Evolutionary conservation across 92 coral and sea anemone genomes (phyloP), one percentile per base, ranked within the genome.

Genomic region (Parazoanthus atlanticus): DNA sequence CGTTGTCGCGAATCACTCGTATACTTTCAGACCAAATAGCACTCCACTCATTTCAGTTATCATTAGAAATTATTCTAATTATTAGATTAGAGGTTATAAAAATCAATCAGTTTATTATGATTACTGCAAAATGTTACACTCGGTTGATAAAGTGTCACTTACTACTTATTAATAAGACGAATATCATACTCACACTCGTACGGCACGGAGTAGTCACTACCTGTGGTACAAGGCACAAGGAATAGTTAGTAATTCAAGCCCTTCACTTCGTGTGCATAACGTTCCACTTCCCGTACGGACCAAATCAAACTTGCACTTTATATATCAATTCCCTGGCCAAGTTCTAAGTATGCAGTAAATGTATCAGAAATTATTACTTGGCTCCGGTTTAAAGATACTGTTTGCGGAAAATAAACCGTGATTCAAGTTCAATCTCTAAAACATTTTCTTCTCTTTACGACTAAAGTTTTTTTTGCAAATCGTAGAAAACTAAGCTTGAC

Each of bases 151-250:
- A 30, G 21, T 16, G 6, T 16, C 21, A 28, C 76, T 32, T 28
- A 17, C 21, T 52, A 12, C 3, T 43, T 43, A 43, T 7, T 43
- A 52, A 19, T 10, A 19, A 38, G 49, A 76, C 4, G 16, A 28
- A 30, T 71, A 32, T 25, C 7, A 61, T 76, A 76, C 80, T 76
- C 21, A 76, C 80, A 76, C 80, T 76, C 80, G 80, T 76, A 76
- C 28, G 80, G 80, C 26, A 76, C 80, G 29, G 80, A 23, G 10
- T 76, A 76, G 52, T 76, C 80, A 31, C 80, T 76, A 76, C 52
- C 29, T 76, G 76, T 13, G 38, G 23, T 30, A 72, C 33, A 9
- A 72, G 40, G 69, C 28, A 61, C 8, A 72, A 29, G 30, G 76
- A 30, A 30, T 61, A 28, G 8, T 61, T 9, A 61, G 9, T 61